Base-by-base conservation (phyloP, 1,140 invertebrate species). In the Plodia interpunctella region DNA sequence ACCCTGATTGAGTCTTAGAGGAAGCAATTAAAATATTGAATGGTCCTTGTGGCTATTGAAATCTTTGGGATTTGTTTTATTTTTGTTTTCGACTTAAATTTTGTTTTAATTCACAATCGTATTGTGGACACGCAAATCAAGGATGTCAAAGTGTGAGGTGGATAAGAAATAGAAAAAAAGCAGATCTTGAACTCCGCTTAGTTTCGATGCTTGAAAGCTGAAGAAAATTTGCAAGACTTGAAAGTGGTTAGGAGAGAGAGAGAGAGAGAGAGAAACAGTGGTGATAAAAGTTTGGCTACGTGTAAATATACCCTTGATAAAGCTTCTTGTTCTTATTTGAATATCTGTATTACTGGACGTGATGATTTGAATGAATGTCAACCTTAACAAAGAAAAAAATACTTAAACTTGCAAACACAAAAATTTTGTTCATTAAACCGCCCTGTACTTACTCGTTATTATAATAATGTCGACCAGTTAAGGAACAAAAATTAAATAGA, bases 11-110 rank as follows among this genome's bases (percentile, higher is more conserved):
- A 81, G 71, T 60, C 55, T 62, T 72, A 76, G 68, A 74, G 75
- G 79, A 77, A 74, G 76, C 75, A 86, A 86, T 88, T 88, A 86
- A 85, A 69, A 61, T 73, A 74, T 78, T 74, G 65, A 70, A 64
- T 60, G 57, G 32, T 57, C 60, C 54, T 59, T 63, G 52, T 62
- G 52, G 53, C 19, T 53, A 53, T 21, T 25, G 20, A 53, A 53
- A 53, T 53, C 51, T n/a, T 44, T 44, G 38, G 38, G 38, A n/a
- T n/a, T n/a, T 17, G 13, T 13, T 44, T n/a, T 44, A 15, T 0
- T 44, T 15, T 44, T 5, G 38, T n/a, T 44, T 44, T 44, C n/a
- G n/a, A 17, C 15, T 44, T 44, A 15, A 1, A 44, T 5, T 15
- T n/a, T n/a, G 15, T 44, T 44, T 44, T 44, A 10, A n/a, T 44